Percentiles rank a stretch among this genome's conserved stretches.
Conservation (phyloP, 2,797 vertebrate species). For the Amblyopsis hoosieri region DNA sequence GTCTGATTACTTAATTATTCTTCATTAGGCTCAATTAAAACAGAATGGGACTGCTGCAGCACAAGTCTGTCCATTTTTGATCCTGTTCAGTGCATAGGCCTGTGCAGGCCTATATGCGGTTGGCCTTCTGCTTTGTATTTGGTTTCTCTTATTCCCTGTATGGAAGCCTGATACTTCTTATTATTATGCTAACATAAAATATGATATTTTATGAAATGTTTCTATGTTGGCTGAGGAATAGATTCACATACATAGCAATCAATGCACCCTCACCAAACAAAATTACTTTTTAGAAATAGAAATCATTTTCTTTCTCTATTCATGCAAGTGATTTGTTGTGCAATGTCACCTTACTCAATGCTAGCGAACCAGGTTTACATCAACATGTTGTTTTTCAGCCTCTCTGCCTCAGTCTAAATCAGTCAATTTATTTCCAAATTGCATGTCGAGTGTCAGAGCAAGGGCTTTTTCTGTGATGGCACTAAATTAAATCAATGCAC, state of each 20-base stretch:
- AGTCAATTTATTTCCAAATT: conserved; percentile 90
- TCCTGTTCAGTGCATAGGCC: conserved; percentile 40
- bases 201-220: conserved; percentile 78
- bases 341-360: conserved; percentile 86
- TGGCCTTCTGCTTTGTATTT: conserved; percentile 70
- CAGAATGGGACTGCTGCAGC: conserved; percentile 67
- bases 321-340: conserved; percentile 86
- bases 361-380: conserved; percentile 75
- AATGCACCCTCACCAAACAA: conserved; percentile 79
- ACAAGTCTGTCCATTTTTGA: conserved; percentile 65
- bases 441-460: conserved; percentile 82
- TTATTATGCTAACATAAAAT: conserved; percentile 83
- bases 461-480: conserved; percentile 74
- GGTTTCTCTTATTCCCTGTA: conserved; percentile 75
- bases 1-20: conserved; percentile 84
- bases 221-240: conserved; percentile 74
- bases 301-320: conserved; percentile 85
- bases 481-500: conserved; percentile 86
- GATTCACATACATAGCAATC: conserved; percentile 84
- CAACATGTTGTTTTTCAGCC: conserved; percentile 51
- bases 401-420: conserved; percentile 82
- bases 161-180: conserved; percentile 76
- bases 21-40: conserved; percentile 82
- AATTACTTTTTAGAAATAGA: conserved; percentile 86
- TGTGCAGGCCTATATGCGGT: conserved; percentile 43